phyloP scores from a whole-genome alignment of 2,797 vertebrate genomes.

The Aulostomus chinensis region DNA sequence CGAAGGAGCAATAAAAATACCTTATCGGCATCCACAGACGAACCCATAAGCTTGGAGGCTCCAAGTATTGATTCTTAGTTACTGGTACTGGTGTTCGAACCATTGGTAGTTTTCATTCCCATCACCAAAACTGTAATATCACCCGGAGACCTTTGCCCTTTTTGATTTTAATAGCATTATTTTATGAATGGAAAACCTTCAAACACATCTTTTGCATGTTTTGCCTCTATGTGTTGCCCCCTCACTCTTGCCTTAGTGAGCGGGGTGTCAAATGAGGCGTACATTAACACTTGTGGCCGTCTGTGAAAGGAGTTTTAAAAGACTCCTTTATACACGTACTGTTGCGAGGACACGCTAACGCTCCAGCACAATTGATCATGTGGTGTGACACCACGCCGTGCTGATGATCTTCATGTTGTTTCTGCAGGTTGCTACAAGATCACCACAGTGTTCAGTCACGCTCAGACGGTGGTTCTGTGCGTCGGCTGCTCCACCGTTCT shows the following conservation, averaged over 20 bases:
- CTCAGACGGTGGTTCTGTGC: constrained; percentile 94
- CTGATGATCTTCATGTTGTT: no score
- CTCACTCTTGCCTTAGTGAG: constrained; percentile 58
- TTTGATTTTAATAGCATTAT: no score
- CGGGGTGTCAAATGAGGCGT: constrained; percentile 76
- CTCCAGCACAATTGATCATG: neutral
- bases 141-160: no score
- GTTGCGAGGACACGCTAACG: constrained; percentile 58
- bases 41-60: no score
- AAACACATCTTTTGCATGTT: no score
- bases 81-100: no score
- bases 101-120: no score
- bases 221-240: constrained; percentile 80
- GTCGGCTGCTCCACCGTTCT: constrained; percentile 93
- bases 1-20: no score
- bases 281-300: constrained; percentile 55
- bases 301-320: constrained; percentile 23
- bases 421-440: constrained; percentile 97
- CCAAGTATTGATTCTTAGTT: no score
- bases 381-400: neutral
- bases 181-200: no score
- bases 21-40: no score
- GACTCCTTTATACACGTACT: constrained; percentile 36
- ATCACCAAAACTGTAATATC: no score
- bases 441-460: constrained; percentile 96